Evolutionary conservation across 2,113 vertebrate genomes (phyloP), one percentile per base, ranked within the genome.

Genomic region (Circaetus cinerascens): DNA sequence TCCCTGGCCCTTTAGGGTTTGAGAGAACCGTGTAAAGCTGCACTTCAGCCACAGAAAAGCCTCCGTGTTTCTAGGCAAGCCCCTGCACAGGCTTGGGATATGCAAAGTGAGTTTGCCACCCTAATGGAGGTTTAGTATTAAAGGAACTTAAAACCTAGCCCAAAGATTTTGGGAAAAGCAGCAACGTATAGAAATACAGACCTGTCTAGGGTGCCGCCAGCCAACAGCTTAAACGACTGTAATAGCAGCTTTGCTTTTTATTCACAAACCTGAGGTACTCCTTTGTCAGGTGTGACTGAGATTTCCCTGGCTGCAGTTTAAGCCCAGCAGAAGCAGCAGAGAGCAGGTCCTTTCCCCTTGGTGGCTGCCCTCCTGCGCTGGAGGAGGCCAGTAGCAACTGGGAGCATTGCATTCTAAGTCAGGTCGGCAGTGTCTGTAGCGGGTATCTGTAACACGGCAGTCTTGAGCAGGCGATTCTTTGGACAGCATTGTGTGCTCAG

Each of bases 391-490:
- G 62, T 4, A 8, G 15, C 5, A 3, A 19, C 45, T 17, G 53
- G 53, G 55, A 50, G 17, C 9, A 1, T 50, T 12, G 16, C 30
- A 9, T n/a, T 57, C 29, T 2, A 4, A 11, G 8, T 50, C 53
- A 13, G 36, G 62, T 15, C 4, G 4, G 43, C 43, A 27, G 72
- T 8, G 18, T 6, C 51, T 10, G 13, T 15, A 25, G 26, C 2
- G 2, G 38, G 38, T 12, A 16, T 25, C 46, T 1, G 3, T 26
- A 32, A 74, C 51, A 15, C 29, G n/a, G 30, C 32, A 20, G 43
- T 26, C 53, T 17, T 5, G 1, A 27, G 10, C 29, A 7, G 32
- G 46, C 5, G 2, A 10, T 72, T 43, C 38, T 36, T 43, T 0
- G 4, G 17, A 11, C 22, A 9, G 5, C 27, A 1, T 13, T 14